Base-by-base conservation (phyloP, 2,888 invertebrate genomes). In the Tethea ocularis region DNA sequence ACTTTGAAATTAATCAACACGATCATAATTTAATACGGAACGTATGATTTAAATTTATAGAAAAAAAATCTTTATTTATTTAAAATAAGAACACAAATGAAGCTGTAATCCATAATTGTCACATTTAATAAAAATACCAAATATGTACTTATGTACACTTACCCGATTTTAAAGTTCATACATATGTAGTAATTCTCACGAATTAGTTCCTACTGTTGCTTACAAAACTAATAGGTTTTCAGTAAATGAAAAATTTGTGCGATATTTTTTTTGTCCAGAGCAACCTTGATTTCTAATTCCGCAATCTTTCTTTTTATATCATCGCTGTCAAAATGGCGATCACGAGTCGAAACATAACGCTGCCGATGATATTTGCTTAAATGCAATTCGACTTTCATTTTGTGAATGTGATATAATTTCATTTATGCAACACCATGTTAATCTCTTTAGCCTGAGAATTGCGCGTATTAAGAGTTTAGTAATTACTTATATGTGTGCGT, bases 201-300 rank as follows among this genome's bases (percentile, higher is more conserved):
- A 29, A 29, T 7, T 29, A 29, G 29, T 10, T 10, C 29, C 11
- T 29, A 10, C 8, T 29, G 29, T 29, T 29, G 29, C 29, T 29
- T 26, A 3, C 6, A 26, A 26, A 26, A 26, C 26, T 26, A 26
- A 26, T 26, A 26, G 29, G 29, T 4, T 29, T 29, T 10, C 29
- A 29, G 29, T 29, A 0, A 10, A 5, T 8, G 29, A 29, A 29
- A 29, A 29, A 29, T 29, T 29, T 8, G 11, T 26, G 1, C 36
- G 2, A 36, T 36, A 36, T 15, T 7, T 8, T n/a, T 33, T 11
- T 33, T 7, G 33, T 33, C 13, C 2, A 38, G 57, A 57, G 60
- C 56, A 66, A 56, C 57, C 66, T 69, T 68, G 62, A 62, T 59
- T 59, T 58, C 52, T 17, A 58, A 59, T 60, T 66, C 64, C 59